Evolutionary conservation across 2,888 invertebrate genomes (phyloP).

Genomic region (Drosophila putrida): DNA sequence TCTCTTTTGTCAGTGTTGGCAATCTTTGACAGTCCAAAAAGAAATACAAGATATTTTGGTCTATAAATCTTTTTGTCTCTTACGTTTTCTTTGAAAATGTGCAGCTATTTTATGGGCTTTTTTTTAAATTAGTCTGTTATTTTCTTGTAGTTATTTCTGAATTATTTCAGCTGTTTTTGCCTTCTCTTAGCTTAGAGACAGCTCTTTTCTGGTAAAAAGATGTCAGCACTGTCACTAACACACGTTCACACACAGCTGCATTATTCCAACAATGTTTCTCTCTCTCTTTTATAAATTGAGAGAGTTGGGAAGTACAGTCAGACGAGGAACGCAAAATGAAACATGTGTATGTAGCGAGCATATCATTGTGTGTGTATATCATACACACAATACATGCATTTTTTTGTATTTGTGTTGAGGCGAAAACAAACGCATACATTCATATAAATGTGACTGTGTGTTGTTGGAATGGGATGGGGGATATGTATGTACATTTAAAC

Average conservation of each 20-base stretch:
- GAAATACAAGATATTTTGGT: no score
- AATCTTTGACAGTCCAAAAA: no score
- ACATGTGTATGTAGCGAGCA: conserved; percentile 69
- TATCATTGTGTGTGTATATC: conserved; percentile 55
- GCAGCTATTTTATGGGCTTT: no score
- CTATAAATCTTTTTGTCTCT: no score
- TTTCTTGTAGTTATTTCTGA: no score
- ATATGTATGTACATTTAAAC: conserved; percentile 35
- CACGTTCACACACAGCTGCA: conserved; percentile 68
- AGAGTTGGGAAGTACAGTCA: conserved; percentile 73
- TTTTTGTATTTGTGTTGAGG: conserved; percentile 58
- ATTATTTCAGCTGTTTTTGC: no score
- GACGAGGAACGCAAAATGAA: conserved; percentile 76
- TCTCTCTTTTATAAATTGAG: conserved; percentile 52
- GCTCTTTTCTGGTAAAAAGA: no score
- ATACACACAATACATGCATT: conserved; percentile 63
- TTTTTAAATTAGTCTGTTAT: no score
- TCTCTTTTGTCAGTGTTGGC: no score
- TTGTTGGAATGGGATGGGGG: conserved; percentile 45
- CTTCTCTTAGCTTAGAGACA: no score
- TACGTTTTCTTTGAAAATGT: no score
- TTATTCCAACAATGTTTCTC: conserved; percentile 61
- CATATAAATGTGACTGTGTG: conserved; percentile 36
- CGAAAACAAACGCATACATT: conserved; percentile 53
- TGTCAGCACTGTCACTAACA: conserved; percentile 51